Evolutionary conservation across 2,888 invertebrate species (phyloP), one percentile per base, ranked within the genome.

Genomic region (Coelinius sp.): DNA sequence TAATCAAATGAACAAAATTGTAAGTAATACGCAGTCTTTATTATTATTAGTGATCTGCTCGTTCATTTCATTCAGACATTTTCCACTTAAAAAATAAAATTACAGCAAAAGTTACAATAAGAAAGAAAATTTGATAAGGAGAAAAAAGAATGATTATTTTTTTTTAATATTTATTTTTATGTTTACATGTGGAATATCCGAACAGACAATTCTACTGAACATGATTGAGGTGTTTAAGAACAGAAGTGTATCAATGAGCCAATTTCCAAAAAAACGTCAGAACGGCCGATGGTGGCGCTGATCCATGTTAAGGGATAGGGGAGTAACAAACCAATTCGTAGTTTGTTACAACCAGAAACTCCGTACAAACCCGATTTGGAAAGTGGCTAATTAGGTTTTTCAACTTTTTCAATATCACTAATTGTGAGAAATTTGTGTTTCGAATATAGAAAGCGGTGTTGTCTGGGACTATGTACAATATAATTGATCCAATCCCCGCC

Each of bases 21-120:
- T 72, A 76, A 78, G 78, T 75, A 79, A 69, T 73, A 76, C 77
- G 78, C 76, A 79, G 73, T 59, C 77, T 74, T 59, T 76, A 82
- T 82, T 78, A 81, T 79, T 79, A 75, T 68, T 68, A 24, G 14
- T 73, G 65, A 17, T 46, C 62, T 63, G 66, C 38, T 35, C 31
- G 12, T n/a, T 31, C 4, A n/a, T 49, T 20, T 20, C 17, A 49
- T 49, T 8, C 46, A 49, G 5, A 17, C 14, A 49, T 6, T 7
- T 3, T 10, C 17, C 46, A 49, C 17, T 46, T 53, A 64, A 68
- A 64, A 46, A 24, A 44, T 24, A 65, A 59, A 56, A 24, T 63
- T 52, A 46, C 59, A 59, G 4, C 27, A 52, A 35, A 22, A 14
- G 46, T 38, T 62, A 41, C 25, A 25, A 62, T 24, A 68, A 71